Evolutionary conservation across 2,888 invertebrate genomes (phyloP).

Genomic region (Agrotis segetum): DNA sequence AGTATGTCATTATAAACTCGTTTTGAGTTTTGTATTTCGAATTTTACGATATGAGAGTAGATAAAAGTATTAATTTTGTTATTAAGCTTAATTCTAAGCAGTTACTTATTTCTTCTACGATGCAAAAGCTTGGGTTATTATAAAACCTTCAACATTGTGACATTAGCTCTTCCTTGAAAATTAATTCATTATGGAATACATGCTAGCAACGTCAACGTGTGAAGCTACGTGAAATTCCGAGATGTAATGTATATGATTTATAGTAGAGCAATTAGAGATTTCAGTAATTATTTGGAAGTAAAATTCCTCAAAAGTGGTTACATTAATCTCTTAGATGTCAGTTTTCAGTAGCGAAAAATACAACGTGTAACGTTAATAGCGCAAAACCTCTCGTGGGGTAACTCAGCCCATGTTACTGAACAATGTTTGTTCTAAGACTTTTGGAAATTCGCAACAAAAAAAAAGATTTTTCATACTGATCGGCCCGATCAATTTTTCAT

Average conservation of each 20-base stretch:
- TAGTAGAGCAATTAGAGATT: neutral
- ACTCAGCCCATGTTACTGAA: too few relatives aligned
- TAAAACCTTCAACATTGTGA: slow-evolving; percentile 7
- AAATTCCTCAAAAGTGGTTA: neutral
- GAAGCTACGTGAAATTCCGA: neutral
- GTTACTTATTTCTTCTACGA: neutral
- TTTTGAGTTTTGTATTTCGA: too few relatives aligned
- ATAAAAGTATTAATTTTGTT: too few relatives aligned
- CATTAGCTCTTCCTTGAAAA: neutral
- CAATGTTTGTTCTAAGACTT: too few relatives aligned
- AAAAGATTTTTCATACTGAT: too few relatives aligned
- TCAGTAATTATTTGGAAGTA: neutral
- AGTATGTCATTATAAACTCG: too few relatives aligned
- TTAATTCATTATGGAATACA: slow-evolving; percentile 2
- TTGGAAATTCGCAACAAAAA: too few relatives aligned
- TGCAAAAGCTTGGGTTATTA: neutral
- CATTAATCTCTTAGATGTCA: too few relatives aligned
- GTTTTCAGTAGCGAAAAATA: neutral
- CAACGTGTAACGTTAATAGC: too few relatives aligned
- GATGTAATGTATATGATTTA: slow-evolving; percentile 5
- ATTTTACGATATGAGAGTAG: too few relatives aligned
- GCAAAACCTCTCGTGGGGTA: too few relatives aligned
- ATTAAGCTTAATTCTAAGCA: neutral
- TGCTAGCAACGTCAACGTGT: neutral
- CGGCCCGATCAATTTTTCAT: too few relatives aligned